Evolutionary conservation across 2,797 vertebrate genomes (phyloP).

Genomic region (Pipistrellus nathusii): DNA sequence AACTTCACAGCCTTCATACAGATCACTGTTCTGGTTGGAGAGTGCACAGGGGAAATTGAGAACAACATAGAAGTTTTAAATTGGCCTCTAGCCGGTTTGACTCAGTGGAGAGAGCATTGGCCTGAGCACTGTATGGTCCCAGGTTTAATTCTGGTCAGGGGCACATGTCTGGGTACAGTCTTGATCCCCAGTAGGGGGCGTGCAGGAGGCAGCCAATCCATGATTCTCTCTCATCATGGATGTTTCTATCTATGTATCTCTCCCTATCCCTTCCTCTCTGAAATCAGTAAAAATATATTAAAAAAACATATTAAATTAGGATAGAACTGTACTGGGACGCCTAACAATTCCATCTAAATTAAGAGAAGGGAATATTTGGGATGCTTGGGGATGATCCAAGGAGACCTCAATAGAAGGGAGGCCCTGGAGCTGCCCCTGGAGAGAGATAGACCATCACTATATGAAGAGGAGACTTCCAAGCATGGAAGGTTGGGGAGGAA

Average conservation of each 20-base stretch:
- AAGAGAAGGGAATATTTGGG: not conserved
- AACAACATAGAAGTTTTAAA: not conserved
- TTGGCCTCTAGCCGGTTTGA: not conserved
- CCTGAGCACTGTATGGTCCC: no score
- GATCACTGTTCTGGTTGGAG: not conserved
- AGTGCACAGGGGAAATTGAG: not conserved
- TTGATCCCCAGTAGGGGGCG: no score
- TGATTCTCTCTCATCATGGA: no score
- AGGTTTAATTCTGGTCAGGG: no score
- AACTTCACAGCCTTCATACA: not conserved
- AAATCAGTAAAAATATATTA: no score
- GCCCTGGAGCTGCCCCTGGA: not conserved
- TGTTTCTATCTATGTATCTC: no score
- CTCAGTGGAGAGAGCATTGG: no score
- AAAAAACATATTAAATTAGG: not conserved
- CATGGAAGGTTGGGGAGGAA: not conserved
- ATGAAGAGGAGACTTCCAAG: not conserved
- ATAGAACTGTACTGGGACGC: not conserved
- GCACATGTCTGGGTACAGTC: no score
- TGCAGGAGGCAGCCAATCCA: no score
- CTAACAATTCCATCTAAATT: not conserved
- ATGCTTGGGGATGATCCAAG: not conserved
- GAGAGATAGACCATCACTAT: not conserved
- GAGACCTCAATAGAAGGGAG: not conserved
- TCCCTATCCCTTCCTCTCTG: no score